A percentile compares a stretch with the other conserved stretches of the same genome.
Conservation (phyloP, 2,888 invertebrate genomes). For the Cancer borealis region DNA sequence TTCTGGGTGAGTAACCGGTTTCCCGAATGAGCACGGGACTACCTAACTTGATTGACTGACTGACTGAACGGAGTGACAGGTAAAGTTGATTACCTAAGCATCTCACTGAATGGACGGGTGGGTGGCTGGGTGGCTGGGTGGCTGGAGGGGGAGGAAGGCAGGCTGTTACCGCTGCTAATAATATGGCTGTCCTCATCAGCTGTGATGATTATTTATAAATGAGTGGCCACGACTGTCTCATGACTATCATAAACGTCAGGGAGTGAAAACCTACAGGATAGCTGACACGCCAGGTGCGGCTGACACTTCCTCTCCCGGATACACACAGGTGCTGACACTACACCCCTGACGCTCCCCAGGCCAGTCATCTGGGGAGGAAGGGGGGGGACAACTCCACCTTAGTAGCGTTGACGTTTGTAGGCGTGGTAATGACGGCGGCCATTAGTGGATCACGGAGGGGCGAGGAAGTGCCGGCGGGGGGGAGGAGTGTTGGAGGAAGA, state of each 20-base stretch:
- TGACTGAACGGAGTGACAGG: constrained; percentile 14
- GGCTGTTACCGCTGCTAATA: constrained; percentile 34
- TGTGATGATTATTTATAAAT: constrained; percentile 37
- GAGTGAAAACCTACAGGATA: constrained; percentile 20
- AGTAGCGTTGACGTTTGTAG: constrained; percentile 58
- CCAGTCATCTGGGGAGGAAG: constrained; percentile 43
- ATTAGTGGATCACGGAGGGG: constrained; percentile 54
- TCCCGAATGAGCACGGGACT: background rate
- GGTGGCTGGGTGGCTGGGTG: constrained; percentile 24
- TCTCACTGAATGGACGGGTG: background rate
- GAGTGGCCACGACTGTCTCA: constrained; percentile 21
- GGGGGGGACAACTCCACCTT: constrained; percentile 29
- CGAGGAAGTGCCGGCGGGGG: background rate
- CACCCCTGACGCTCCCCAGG: constrained; percentile 49
- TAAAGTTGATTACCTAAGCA: constrained; percentile 1
- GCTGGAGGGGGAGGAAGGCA: background rate
- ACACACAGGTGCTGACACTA: constrained; percentile 49
- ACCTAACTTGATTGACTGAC: constrained; percentile 22
- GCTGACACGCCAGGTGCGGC: constrained; percentile 24
- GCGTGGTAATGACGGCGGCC: constrained; percentile 59
- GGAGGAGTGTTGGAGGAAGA: background rate
- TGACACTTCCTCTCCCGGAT: constrained; percentile 2
- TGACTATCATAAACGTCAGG: constrained; percentile 24
- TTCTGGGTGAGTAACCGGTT: background rate
- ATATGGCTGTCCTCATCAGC: constrained; percentile 28